Evolutionary conservation across 2,797 vertebrate species (phyloP).

Genomic region (Takifugu rubripes): DNA sequence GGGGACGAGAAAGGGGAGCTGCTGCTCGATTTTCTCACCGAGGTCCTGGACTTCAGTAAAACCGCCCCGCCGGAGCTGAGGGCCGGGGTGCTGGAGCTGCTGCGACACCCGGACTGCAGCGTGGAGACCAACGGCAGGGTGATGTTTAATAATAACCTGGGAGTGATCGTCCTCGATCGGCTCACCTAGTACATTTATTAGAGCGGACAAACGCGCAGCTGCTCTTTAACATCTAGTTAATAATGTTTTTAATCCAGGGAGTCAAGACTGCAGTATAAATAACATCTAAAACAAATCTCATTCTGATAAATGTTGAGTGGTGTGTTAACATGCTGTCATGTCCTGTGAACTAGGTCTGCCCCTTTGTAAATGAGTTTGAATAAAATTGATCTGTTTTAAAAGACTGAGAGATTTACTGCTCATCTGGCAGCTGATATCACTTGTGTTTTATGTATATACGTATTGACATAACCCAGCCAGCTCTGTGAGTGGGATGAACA

Average conservation of each 20-base stretch:
- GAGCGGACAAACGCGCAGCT: too few species aligned
- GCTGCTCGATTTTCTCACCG: conserved; percentile 90
- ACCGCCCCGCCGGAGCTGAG: conserved; percentile 81
- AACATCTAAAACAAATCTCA: background rate
- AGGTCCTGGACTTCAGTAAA: conserved; percentile 81
- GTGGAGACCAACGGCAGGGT: conserved; percentile 76
- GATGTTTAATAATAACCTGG: conserved; percentile 85
- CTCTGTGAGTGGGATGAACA: too few species aligned
- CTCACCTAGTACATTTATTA: conserved; percentile 2
- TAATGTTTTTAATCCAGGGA: background rate
- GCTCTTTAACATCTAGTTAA: too few species aligned
- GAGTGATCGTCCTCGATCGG: conserved; percentile 77
- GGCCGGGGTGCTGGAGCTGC: conserved; percentile 74
- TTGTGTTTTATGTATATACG: too few species aligned
- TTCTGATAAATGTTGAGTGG: background rate
- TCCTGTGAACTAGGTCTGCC: too few species aligned
- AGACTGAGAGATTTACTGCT: too few species aligned
- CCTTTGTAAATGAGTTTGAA: too few species aligned
- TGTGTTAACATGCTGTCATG: too few species aligned
- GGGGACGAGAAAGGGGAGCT: conserved; percentile 84
- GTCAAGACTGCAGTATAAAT: background rate
- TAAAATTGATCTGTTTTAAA: too few species aligned
- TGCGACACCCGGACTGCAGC: conserved; percentile 82
- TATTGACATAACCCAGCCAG: too few species aligned
- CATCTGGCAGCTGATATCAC: too few species aligned